Base-by-base conservation (phyloP, 1,140 invertebrate genomes). In the Drosophila nasuta region DNA sequence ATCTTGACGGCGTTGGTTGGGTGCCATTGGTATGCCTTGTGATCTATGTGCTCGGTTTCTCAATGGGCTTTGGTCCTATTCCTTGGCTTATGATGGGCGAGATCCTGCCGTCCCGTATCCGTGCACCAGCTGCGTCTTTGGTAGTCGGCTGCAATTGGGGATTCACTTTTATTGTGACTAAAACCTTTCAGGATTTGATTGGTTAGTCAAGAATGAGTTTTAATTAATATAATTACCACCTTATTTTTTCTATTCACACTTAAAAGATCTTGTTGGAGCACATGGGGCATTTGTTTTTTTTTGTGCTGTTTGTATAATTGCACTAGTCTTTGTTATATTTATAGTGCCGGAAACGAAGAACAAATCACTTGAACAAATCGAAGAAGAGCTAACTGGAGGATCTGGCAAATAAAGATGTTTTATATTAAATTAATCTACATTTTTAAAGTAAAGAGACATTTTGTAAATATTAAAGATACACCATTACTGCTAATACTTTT, bases 21-120 rank as follows among this genome's bases (percentile, higher is more conserved):
- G 4, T 65, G 13, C 63, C 97, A 6, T 92, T 98, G 1, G 92
- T 93, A 2, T 96, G 96, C 86, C 95, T 98, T 56, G 95, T 98
- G 11, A 86, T 97, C 6, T 98, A 96, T 92, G 96, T 98, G 0
- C 93, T 97, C 17, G 96, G 96, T 20, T 99, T 98, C 92, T 97
- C 97, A 0, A 91, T 98, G n/a, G 98, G 98, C 1, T 96, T 96
- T 81, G 97, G 97, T 1, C 97, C 97, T 0, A 96, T 98, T 68
- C 97, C 97, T 1, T 98, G 97, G 97, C 93, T 98, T 6, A 97
- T 98, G 95, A 96, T 98, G 94, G 97, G 97, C 20, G 97, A 97
- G 93, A 97, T 97, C 64, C 93, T 97, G 54, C 97, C 96, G 6
- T 93, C 95, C 0, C 96, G 95, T 91, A 95, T 97, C 45, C 94